phyloP scores from a whole-genome alignment of 2,113 vertebrate genomes.

The Microtus ochrogaster region DNA sequence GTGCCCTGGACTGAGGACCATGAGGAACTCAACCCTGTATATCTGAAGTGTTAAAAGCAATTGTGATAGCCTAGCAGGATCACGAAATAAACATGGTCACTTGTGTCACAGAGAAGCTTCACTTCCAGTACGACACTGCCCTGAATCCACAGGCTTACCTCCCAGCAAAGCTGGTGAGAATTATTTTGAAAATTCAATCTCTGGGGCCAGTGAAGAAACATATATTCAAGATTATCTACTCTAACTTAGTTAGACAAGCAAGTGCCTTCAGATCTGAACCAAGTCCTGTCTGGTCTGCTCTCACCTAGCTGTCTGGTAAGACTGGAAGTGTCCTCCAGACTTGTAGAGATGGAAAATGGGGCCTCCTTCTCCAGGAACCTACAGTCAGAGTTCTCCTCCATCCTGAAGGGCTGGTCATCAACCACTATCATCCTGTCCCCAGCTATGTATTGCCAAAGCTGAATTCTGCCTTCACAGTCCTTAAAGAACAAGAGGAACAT shows the following conservation, averaged over 20 bases:
- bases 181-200: not conserved
- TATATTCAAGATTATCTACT: conserved; percentile 35
- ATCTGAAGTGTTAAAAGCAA: not conserved
- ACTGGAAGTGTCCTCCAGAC: not conserved
- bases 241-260: not conserved
- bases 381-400: not conserved
- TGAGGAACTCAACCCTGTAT: not conserved
- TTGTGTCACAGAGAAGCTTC: not conserved
- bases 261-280: not conserved
- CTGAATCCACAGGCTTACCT: not conserved
- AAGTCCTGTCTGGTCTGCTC: not conserved
- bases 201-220: not conserved
- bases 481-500: not conserved
- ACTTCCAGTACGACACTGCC: not conserved
- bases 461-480: not conserved
- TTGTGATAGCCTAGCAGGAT: not conserved
- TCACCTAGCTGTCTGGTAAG: not conserved
- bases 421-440: not conserved
- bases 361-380: too few relatives aligned
- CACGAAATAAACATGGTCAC: not conserved
- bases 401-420: accelerated
- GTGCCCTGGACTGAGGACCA: not conserved
- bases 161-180: not conserved
- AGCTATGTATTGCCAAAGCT: not conserved
- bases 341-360: not conserved